Conservation (phyloP, 1,140 invertebrate species). For the Leptopilina clavipes region DNA sequence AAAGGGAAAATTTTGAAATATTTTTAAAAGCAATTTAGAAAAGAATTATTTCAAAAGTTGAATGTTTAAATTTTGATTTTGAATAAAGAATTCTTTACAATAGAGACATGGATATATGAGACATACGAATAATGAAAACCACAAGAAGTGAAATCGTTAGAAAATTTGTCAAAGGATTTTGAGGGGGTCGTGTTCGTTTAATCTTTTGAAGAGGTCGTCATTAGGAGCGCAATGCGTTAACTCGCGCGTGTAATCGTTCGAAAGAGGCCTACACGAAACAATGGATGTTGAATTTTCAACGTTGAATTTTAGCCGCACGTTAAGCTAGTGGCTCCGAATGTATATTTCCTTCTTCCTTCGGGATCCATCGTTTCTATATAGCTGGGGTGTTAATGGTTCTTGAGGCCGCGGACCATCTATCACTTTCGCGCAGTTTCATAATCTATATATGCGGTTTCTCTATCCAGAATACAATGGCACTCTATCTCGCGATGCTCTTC, state of each 20-base stretch:
- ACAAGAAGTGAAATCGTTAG: conserved; percentile 14
- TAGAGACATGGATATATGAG: background rate
- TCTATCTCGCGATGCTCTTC: conserved; percentile 47
- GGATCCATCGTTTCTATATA: conserved; percentile 39
- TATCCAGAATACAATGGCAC: conserved; percentile 41
- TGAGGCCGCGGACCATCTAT: conserved; percentile 59
- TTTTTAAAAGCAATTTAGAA: too few relatives aligned
- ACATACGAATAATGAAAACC: background rate
- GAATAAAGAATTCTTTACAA: too few relatives aligned
- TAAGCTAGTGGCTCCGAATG: background rate
- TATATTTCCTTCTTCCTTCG: conserved; percentile 43
- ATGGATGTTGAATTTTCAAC: conserved; percentile 51
- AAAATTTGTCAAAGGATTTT: conserved; percentile 32
- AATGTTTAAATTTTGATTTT: too few relatives aligned
- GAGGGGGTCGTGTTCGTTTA: conserved; percentile 10
- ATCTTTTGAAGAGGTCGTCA: conserved; percentile 31
- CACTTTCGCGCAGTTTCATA: conserved; percentile 54
- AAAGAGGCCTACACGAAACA: conserved; percentile 25
- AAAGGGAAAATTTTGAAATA: too few relatives aligned
- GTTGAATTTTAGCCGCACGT: conserved; percentile 39
- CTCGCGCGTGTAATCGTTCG: conserved; percentile 38
- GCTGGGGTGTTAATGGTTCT: conserved; percentile 63
- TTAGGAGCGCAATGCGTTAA: conserved; percentile 30
- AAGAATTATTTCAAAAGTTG: background rate
- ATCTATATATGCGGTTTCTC: conserved; percentile 55